Base-by-base conservation (phyloP, 1,140 invertebrate genomes). In the Tetramorium simillimum region DNA sequence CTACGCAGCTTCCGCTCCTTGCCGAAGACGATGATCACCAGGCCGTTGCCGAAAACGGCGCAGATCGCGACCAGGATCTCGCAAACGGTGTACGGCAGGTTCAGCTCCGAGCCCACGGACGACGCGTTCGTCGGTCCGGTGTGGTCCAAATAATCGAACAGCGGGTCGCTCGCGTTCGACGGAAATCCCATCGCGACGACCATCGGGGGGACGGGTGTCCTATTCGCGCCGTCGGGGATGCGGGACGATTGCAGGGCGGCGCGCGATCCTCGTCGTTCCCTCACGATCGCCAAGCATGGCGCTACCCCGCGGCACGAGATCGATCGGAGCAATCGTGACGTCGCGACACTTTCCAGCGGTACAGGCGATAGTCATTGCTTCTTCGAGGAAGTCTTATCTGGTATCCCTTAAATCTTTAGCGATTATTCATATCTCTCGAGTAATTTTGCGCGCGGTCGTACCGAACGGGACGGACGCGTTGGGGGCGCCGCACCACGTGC, bases 1-100 rank as follows among this genome's bases (percentile, higher is more conserved):
- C 98, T 95, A 6, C 98, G 95, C 9, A 99, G 94, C 72, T 97
- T 96, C 10, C 97, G 95, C 86, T 98, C 98, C 58, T 97, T 96
- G 9, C 96, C 95, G 93, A 98, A 99, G 6, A 98, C 98, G 65
- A 97, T 95, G 86, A 99, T 98, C 76, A 99, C 98, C 93, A 99
- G 96, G 14, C 97, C 96, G 93, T 99, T 99, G 43, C 98, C 98
- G 72, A 98, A 94, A 10, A 98, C 96, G 0, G 98, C 98, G 62
- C 97, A 96, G 12, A 98, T 94, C 16, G 98, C 98, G 67, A 99
- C 98, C 7, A 98, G 91, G 16, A 97, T 96, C 94, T 99, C 98
- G 86, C 97, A 97, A 33, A 96, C 95, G 0, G 97, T 96, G 93
- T 98, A 98, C 1, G 96, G 96, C 3, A 97, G 94, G 90, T 97